Percentiles rank a stretch among this genome's conserved stretches.
Evolutionary conservation across 1,140 invertebrate genomes (phyloP).

Genomic region (Leptinotarsa lineolata): DNA sequence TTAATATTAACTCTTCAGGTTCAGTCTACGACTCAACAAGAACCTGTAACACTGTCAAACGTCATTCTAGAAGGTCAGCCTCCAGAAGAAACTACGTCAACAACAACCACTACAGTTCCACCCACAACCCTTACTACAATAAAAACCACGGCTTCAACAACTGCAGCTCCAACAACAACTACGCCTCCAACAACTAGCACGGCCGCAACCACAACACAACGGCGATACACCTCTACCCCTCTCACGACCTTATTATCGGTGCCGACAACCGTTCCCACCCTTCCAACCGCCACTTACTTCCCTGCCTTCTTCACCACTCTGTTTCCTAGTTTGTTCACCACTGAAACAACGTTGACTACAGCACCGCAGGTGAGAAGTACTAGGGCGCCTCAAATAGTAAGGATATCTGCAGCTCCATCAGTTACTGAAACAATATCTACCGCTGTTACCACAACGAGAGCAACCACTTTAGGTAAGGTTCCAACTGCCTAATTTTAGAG

Average conservation of each 20-base stretch:
- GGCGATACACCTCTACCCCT: not conserved
- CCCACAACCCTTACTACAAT: conserved; percentile 4
- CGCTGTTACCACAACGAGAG: conserved; percentile 1
- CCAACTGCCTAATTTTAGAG: no score
- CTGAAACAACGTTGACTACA: conserved; percentile 10
- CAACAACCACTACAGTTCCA: not conserved
- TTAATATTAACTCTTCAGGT: not conserved
- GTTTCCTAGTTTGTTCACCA: conserved; percentile 41
- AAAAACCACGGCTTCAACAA: conserved; percentile 8
- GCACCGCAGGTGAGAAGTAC: not conserved
- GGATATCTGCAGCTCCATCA: conserved; percentile 18
- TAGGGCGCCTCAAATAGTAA: not conserved
- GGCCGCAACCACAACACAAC: not conserved
- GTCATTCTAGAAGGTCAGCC: conserved; percentile 16
- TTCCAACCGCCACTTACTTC: conserved; percentile 19
- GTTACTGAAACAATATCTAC: conserved; percentile 3
- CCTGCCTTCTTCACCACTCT: conserved; percentile 39
- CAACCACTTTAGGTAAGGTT: conserved; percentile 11
- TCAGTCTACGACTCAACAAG: not conserved
- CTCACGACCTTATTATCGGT: not conserved
- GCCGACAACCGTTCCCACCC: not conserved
- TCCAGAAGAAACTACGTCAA: conserved; percentile 7
- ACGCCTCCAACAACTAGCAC: conserved; percentile 41
- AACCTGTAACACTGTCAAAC: conserved; percentile 23
- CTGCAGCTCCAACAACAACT: conserved; percentile 36